phyloP scores from a whole-genome alignment of 1,140 invertebrate species.

The Oscheius sp. region DNA sequence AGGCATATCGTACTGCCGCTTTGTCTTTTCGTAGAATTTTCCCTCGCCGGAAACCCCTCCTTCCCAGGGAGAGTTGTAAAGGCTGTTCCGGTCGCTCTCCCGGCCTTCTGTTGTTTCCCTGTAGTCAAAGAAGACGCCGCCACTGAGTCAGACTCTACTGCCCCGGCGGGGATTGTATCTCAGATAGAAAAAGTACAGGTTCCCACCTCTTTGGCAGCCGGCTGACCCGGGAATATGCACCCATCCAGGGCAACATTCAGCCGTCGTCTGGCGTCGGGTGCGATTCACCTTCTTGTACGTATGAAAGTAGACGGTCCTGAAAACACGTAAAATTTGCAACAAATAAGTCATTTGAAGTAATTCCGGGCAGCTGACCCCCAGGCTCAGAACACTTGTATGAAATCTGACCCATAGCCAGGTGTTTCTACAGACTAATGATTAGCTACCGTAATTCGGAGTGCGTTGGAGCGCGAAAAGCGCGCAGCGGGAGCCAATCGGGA shows the following conservation, averaged over 20 bases:
- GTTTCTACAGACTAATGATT: neutral
- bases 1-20: too few species aligned
- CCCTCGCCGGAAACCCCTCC: neutral
- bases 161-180: neutral
- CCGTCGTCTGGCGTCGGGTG: constrained; percentile 57
- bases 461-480: neutral
- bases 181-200: neutral
- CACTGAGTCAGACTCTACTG: neutral
- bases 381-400: too few species aligned
- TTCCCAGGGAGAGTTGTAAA: neutral
- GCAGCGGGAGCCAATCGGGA: neutral
- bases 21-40: neutral
- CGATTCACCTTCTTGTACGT: constrained; percentile 61
- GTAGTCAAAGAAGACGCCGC: neutral
- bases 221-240: constrained; percentile 60
- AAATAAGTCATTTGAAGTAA: too few species aligned
- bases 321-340: constrained; percentile 48
- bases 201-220: constrained; percentile 60
- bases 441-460: neutral
- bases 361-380: too few species aligned
- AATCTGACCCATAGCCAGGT: too few species aligned
- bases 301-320: constrained; percentile 64
- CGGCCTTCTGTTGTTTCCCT: neutral
- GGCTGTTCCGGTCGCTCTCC: neutral
- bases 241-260: constrained; percentile 65